These are phyloP conservation scores for Tangara arthus DNA, from an alignment of 2,797 vertebrate genomes.

Conservation along the genomic window DNA sequence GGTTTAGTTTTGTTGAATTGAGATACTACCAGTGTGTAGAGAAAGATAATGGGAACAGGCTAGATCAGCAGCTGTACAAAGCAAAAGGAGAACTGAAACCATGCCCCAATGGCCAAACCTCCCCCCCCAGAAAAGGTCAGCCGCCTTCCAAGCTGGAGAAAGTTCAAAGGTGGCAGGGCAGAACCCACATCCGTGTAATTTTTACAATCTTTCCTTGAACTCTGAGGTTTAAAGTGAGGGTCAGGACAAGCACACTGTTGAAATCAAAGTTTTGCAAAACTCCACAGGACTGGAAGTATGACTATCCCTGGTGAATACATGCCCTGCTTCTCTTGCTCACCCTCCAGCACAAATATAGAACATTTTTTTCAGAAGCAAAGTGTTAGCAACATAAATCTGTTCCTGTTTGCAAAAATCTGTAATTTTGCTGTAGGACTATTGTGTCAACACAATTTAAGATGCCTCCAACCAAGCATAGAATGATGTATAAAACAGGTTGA, in stretches of 20 bases:
- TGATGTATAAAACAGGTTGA: neutral
- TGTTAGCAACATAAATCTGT: neutral
- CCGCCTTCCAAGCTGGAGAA: neutral
- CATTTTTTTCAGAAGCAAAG: neutral
- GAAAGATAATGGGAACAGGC: neutral
- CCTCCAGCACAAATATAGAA: neutral
- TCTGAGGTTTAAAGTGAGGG: neutral
- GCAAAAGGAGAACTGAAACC: neutral
- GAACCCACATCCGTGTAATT: neutral
- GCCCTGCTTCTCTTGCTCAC: neutral
- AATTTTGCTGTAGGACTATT: neutral
- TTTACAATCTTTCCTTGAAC: neutral
- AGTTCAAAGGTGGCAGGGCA: neutral
- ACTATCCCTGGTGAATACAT: neutral
- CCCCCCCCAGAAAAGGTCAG: accelerated
- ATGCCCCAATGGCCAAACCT: neutral
- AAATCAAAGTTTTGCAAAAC: slow-evolving; percentile 36
- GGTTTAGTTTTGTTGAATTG: neutral
- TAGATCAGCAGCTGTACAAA: neutral
- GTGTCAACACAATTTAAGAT: neutral
- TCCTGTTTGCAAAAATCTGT: neutral
- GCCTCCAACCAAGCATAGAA: neutral
- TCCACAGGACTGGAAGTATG: neutral
- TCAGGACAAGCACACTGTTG: neutral
- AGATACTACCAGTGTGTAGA: neutral